These are phyloP conservation scores for Habrosyne pyritoides DNA, from an alignment of 2,888 invertebrate genomes.

Conservation along the genomic window DNA sequence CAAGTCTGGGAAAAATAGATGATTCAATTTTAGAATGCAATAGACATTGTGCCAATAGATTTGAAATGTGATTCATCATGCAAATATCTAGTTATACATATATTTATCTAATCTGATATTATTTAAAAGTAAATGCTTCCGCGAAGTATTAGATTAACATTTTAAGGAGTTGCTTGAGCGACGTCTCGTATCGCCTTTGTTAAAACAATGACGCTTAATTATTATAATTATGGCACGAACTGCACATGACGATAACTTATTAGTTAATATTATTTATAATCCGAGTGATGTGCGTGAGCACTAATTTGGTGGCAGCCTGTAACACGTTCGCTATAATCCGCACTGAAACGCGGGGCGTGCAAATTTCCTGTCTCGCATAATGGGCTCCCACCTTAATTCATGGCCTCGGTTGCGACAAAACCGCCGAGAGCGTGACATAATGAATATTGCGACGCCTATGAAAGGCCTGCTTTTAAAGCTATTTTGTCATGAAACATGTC, in stretches of 20 bases:
- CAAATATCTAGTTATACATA: too few relatives aligned
- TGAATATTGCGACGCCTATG: conserved; percentile 54
- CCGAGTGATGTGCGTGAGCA: conserved; percentile 8
- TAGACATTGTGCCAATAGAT: too few relatives aligned
- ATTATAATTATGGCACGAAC: neutral
- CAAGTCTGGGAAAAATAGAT: too few relatives aligned
- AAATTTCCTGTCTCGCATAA: conserved; percentile 70
- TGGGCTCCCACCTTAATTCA: conserved; percentile 65
- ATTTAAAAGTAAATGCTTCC: too few relatives aligned
- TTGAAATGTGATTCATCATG: too few relatives aligned
- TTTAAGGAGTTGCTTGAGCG: neutral
- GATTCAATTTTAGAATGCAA: too few relatives aligned
- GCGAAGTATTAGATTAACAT: neutral
- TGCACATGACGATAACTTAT: neutral
- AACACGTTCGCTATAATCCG: conserved; percentile 39
- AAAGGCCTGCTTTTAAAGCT: conserved; percentile 43
- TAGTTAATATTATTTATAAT: neutral
- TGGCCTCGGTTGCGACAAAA: conserved; percentile 57
- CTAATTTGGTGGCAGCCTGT: conserved; percentile 26
- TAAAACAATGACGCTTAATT: neutral
- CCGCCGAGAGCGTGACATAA: conserved; percentile 55
- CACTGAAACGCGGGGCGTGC: conserved; percentile 53
- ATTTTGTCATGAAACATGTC: conserved; percentile 33
- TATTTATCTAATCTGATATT: too few relatives aligned
- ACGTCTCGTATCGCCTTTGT: neutral